Percentiles rank a stretch among this genome's conserved stretches.
Evolutionary conservation across 2,113 vertebrate genomes (phyloP).

Genomic region (Neopipo cinnamomea): DNA sequence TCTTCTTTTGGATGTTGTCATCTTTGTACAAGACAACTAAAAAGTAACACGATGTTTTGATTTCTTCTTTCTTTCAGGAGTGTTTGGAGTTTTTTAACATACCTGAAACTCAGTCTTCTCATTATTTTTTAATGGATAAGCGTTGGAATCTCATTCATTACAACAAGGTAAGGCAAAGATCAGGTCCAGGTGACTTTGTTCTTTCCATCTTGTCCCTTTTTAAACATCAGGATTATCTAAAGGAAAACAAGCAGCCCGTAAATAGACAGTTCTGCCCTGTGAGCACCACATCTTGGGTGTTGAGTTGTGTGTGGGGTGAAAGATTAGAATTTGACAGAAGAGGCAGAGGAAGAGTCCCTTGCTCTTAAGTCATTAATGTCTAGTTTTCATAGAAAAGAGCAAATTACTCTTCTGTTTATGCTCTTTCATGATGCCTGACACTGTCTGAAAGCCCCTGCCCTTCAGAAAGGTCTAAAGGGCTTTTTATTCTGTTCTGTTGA

Average conservation of each 20-base stretch:
- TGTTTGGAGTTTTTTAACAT: conserved; percentile 99
- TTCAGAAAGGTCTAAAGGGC: background rate
- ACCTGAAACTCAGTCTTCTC: conserved; percentile 91
- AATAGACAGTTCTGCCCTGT: background rate
- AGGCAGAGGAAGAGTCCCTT: background rate
- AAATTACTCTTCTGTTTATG: background rate
- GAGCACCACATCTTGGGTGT: background rate
- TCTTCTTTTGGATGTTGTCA: background rate
- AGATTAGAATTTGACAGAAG: background rate
- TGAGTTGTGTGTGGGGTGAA: background rate
- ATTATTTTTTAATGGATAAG: conserved; percentile 99
- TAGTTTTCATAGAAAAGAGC: background rate
- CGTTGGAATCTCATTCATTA: conserved; percentile 99
- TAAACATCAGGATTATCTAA: background rate
- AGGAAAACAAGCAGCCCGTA: background rate
- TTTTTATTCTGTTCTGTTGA: background rate
- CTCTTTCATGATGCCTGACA: background rate
- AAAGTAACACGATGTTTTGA: background rate
- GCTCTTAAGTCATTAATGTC: background rate
- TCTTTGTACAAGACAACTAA: background rate
- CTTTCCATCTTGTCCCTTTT: background rate
- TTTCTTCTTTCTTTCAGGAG: conserved; percentile 77
- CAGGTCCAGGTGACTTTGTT: background rate
- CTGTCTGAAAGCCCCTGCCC: background rate
- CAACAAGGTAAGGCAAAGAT: conserved; percentile 81